phyloP scores from a whole-genome alignment of 2,888 invertebrate species.

The Drymonia ruficornis region DNA sequence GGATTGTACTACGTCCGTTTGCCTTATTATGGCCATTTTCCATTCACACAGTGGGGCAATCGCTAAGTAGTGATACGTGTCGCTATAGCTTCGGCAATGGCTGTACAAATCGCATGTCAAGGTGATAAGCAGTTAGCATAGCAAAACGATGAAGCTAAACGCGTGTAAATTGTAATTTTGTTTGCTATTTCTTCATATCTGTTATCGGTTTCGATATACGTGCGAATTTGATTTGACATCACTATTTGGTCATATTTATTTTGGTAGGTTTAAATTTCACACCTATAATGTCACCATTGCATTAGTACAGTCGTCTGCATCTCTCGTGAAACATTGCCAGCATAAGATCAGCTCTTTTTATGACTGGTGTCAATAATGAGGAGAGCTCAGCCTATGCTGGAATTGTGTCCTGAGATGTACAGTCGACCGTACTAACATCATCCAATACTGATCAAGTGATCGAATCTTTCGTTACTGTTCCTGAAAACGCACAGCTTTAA shows the following conservation, averaged over 20 bases:
- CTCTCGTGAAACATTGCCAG: no score
- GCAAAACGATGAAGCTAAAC: slow-evolving; percentile 51
- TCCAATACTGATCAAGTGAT: no score
- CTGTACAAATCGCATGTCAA: slow-evolving; percentile 57
- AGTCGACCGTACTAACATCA: no score
- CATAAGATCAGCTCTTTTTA: no score
- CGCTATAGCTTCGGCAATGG: slow-evolving; percentile 47
- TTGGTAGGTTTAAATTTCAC: not conserved
- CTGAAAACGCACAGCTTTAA: no score
- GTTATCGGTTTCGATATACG: slow-evolving; percentile 8
- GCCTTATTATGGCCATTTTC: slow-evolving; percentile 78
- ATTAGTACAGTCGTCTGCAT: no score
- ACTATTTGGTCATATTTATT: not conserved
- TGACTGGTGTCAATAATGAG: no score
- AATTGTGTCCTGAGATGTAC: no score
- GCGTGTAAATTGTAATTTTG: slow-evolving; percentile 34
- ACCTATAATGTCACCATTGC: not conserved
- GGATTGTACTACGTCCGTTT: slow-evolving; percentile 77
- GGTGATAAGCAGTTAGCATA: slow-evolving; percentile 61
- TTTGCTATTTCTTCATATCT: slow-evolving; percentile 29
- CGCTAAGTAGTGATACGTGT: slow-evolving; percentile 46
- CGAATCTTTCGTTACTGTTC: no score
- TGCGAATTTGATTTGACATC: slow-evolving; percentile 10
- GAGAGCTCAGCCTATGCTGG: no score
- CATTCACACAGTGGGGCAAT: slow-evolving; percentile 77